Evolutionary conservation across 1,140 invertebrate species (phyloP), one percentile per base, ranked within the genome.

Genomic region (Drosophila setifemur): DNA sequence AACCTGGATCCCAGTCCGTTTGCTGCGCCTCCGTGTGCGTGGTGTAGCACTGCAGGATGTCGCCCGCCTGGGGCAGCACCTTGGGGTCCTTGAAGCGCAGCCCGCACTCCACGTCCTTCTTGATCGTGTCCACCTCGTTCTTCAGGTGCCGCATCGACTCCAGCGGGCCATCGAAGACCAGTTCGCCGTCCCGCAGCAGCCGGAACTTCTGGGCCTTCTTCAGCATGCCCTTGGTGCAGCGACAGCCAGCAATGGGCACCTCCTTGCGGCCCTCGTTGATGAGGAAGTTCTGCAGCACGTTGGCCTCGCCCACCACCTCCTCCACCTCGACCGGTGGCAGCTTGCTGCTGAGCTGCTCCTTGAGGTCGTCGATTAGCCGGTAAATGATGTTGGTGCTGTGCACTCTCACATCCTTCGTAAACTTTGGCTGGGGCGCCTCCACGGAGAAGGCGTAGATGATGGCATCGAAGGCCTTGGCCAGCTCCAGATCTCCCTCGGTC

Each of bases 381-480:
- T 99, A 99, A 68, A 99, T 98, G 6, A 99, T 93, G 91, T 98
- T 98, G 89, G 94, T 93, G 28, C 92, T 71, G 75, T 93, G 94
- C 37, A 98, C 91, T 1, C 79, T 37, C 9, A 98, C 92, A 8
- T 92, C 90, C 12, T 91, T 91, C n/a, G 73, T 37, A 0, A 35
- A 14, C 6, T 76, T 70, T 1, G 33, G 12, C 35, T 88, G 90
- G 2, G 91, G 87, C 0, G 93, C 90, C 4, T 92, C 91, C 16
- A 96, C 93, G 89, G 98, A 97, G 90, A 98, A 98, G 16, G 94
- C 93, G 91, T 97, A 98, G 58, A 98, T 94, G 9, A 96, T 93
- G 11, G 95, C 96, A 75, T 96, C 92, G 90, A 98, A 98, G 2
- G 93, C 91, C 87, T 95, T 92, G 8, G 98, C 97, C 71, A 98